Base-by-base conservation (phyloP, 2,888 invertebrate species). In the Ethmia dodecea region DNA sequence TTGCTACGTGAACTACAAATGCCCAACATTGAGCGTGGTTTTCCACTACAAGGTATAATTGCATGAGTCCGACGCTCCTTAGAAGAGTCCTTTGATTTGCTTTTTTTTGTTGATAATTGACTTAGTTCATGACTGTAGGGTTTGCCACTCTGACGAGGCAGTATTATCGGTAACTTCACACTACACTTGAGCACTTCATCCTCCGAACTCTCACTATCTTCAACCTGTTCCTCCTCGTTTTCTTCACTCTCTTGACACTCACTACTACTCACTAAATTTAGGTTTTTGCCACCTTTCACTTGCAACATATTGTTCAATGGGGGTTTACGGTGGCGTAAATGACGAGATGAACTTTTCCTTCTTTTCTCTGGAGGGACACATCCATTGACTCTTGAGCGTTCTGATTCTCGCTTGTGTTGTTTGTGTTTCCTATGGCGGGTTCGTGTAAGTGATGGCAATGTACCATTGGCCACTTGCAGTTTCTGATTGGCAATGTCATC, bases 81-180 rank as follows among this genome's bases (percentile, higher is more conserved):
- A 29, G 51, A 49, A 31, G 68, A 68, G 52, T 71, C 65, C 45
- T 69, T 81, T 16, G 60, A 57, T 75, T 80, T 81, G 58, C 71
- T 75, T 60, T 81, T 83, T 77, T 78, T 86, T 50, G 79, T 73
- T 52, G 83, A 83, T 83, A 86, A 81, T 84, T 86, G 86, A 81
- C 86, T 86, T 76, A 86, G 84, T 80, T 84, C 72, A 77, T 86
- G 86, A 73, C 86, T 86, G 78, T 79, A 86, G 26, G 87, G 87
- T 70, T 86, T 86, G 45, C 87, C 87, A 72, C 81, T 81, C 46
- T 75, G 77, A 33, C 78, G 65, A 34, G 66, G 68, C 60, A 78
- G 60, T 65, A 70, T 67, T 67, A 78, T 61, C 42, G 80, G 83
- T 79, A 84, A 80, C 80, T 80, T 83, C 54, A 76, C 73, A 77